Conservation (phyloP, 2,888 invertebrate species). For the Acanthopleura granulata region DNA sequence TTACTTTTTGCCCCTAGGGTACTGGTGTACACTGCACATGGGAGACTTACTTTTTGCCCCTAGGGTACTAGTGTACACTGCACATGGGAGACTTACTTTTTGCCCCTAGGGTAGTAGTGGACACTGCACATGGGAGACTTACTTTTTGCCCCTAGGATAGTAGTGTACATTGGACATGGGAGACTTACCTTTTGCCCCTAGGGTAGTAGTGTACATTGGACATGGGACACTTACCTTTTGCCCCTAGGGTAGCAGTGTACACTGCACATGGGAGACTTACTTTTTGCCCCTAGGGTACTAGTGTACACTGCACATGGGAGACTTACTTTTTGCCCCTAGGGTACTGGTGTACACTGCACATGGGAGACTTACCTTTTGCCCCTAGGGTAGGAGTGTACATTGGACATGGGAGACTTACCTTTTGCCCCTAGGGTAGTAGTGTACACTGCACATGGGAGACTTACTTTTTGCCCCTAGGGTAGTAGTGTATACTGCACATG, state of each 20-base stretch:
- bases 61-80: not conserved
- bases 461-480: too few relatives aligned
- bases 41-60: not conserved
- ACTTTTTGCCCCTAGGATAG: slow-evolving; percentile 98
- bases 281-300: slow-evolving; percentile 99
- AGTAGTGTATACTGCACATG: too few relatives aligned
- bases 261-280: slow-evolving; percentile 75
- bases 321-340: not conserved
- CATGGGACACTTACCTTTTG: not conserved
- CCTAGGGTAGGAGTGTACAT: slow-evolving; percentile 97
- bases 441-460: slow-evolving; percentile 78
- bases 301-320: slow-evolving; percentile 80
- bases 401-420: too few relatives aligned
- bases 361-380: slow-evolving; percentile 90
- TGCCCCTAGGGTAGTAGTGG: slow-evolving; percentile 97
- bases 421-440: slow-evolving; percentile 98
- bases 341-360: not conserved
- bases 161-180: slow-evolving; percentile 86
- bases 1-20: slow-evolving; percentile 98
- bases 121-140: too few relatives aligned
- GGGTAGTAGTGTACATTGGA: too few relatives aligned
- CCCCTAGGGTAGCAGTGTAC: not conserved
- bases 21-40: slow-evolving; percentile 89
- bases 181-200: too few relatives aligned
- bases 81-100: slow-evolving; percentile 81